Evolutionary conservation across 2,797 vertebrate genomes (phyloP), one percentile per base, ranked within the genome.

Genomic region (Anguilla pacifica): DNA sequence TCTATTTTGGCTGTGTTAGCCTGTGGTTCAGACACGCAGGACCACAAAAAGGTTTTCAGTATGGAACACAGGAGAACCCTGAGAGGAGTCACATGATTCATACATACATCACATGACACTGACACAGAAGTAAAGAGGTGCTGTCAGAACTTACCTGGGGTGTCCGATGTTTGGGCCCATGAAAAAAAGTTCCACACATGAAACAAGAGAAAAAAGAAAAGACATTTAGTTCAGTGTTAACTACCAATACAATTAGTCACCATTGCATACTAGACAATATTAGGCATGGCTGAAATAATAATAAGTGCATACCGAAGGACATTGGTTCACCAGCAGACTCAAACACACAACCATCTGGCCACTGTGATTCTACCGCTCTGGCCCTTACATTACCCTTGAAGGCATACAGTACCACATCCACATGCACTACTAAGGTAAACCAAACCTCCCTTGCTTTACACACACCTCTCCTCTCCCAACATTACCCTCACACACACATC

Each of bases 141-240:
- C 28, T n/a, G 28, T 82, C 31, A 57, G 11, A 55, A 79, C 90
- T 90, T 90, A 90, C 89, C 89, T 89, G 83, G 64, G 72, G n/a
- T n/a, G 51, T 61, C 70, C 43, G 83, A 46, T 13, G 55, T 31
- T 70, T 70, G 61, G 31, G 19, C 25, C 17, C 22, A 51, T 49
- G 72, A 86, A 70, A 74, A 59, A 51, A 5, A 15, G 64, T 55
- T 85, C 85, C 39, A 31, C 84, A 89, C 86, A 89, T 89, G 79
- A 31, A 85, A 88, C 51, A 88, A 49, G 85, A 85, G n/a, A 86
- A 64, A 43, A 84, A 85, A 83, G 55, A 86, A 84, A 25, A 84
- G 39, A 53, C 22, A 13, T n/a, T 84, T 39, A 84, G n/a, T 84
- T 79, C 11, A 43, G 35, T 39, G 39, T 46, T 19, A 79, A 79